These are phyloP conservation scores for Dolichallabes microphthalmus DNA, from an alignment of 2,113 vertebrate genomes.

Conservation along the genomic window DNA sequence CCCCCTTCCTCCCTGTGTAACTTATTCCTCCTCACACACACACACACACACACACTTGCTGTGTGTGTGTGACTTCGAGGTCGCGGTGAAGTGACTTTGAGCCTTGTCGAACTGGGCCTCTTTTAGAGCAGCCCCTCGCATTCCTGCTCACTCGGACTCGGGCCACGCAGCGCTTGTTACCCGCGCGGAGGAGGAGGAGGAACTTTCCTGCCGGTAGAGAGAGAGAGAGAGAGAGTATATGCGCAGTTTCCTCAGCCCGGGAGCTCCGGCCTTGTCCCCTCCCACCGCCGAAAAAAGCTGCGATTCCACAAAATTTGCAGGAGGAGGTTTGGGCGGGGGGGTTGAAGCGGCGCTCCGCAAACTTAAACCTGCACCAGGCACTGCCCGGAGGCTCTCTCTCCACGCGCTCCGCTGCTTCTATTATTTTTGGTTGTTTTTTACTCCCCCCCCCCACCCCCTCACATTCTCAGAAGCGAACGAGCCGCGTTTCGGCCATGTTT, in stretches of 20 bases:
- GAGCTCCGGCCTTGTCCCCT: constrained; percentile 78
- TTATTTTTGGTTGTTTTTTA: neutral
- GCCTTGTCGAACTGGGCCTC: constrained; percentile 91
- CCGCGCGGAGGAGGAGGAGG: constrained; percentile 76
- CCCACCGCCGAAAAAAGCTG: constrained; percentile 75
- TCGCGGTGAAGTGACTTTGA: constrained; percentile 97
- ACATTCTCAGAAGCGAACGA: constrained; percentile 3
- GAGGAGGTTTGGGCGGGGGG: no score
- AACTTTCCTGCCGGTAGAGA: constrained; percentile 83
- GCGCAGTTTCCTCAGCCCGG: constrained; percentile 82
- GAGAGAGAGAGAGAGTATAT: no score
- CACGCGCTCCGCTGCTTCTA: neutral
- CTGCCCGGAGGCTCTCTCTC: constrained; percentile 55
- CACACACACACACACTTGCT: constrained; percentile 72
- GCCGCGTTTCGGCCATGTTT: constrained; percentile 15
- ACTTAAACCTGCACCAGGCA: constrained; percentile 68
- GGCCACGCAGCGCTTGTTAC: constrained; percentile 74
- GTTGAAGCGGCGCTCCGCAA: constrained; percentile 39
- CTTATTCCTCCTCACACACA: constrained; percentile 8
- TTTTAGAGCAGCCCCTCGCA: constrained; percentile 86
- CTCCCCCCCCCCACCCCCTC: no score
- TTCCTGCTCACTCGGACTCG: constrained; percentile 88
- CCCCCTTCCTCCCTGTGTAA: constrained; percentile 9
- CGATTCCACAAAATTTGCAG: constrained; percentile 72
- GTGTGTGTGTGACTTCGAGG: constrained; percentile 82